phyloP scores from a whole-genome alignment of 1,140 invertebrate species.

The Cyphomyrmex costatus region DNA sequence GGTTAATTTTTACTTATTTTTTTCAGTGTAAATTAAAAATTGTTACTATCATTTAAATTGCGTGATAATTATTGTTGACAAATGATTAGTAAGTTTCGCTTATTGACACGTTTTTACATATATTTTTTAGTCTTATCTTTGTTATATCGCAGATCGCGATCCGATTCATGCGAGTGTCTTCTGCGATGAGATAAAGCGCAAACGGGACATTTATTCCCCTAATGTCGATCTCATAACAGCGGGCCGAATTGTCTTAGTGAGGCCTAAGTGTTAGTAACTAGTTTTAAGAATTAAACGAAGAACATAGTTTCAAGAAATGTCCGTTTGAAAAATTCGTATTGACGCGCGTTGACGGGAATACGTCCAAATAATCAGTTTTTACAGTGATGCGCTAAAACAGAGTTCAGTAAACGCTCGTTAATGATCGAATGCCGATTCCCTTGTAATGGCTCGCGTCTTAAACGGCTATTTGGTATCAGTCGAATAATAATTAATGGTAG shows the following conservation, averaged over 20 bases:
- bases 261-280: constrained; percentile 72
- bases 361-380: constrained; percentile 55
- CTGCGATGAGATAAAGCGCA: neutral
- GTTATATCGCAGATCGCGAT: constrained; percentile 2
- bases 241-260: constrained; percentile 65
- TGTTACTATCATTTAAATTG: neutral
- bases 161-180: constrained; percentile 26
- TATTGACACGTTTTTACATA: constrained; percentile 27
- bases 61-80: neutral
- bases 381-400: constrained; percentile 28
- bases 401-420: constrained; percentile 39
- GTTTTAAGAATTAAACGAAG: constrained; percentile 50
- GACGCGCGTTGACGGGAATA: constrained; percentile 37
- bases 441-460: constrained; percentile 20
- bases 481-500: neutral
- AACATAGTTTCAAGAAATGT: constrained; percentile 44
- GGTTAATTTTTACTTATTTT: too few species aligned
- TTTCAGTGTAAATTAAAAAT: constrained; percentile 4
- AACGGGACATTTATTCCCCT: constrained; percentile 14
- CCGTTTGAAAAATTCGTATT: constrained; percentile 42
- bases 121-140: constrained; percentile 24
- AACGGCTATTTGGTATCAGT: neutral
- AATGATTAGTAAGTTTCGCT: constrained; percentile 22
- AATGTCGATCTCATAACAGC: constrained; percentile 40
- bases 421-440: constrained; percentile 22